Evolutionary conservation across 2,797 vertebrate genomes (phyloP).

Genomic region (Cossypha heuglini): DNA sequence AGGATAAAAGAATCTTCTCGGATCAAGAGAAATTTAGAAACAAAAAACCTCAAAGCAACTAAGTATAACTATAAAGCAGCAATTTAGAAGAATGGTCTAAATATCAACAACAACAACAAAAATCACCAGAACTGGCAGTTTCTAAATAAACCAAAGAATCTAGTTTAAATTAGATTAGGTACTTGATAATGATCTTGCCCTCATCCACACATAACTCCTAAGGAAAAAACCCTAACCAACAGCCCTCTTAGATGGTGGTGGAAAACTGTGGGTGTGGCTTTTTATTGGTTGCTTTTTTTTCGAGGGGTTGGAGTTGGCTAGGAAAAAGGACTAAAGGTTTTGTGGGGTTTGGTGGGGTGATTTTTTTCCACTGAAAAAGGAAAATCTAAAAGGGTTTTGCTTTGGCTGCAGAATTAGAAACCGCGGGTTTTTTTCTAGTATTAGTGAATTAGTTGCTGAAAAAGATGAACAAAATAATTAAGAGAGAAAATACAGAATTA

Average conservation of each 20-base stretch:
- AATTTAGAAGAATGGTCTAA: neutral
- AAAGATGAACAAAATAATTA: neutral
- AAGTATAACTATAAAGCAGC: neutral
- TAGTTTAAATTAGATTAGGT: neutral
- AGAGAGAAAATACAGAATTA: neutral
- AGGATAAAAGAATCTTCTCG: neutral
- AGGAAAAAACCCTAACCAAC: neutral
- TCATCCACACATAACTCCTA: neutral
- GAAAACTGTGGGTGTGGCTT: neutral
- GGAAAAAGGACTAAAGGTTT: neutral
- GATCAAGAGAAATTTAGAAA: neutral
- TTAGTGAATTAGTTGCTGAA: neutral
- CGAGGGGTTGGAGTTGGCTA: neutral
- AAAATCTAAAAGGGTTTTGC: neutral
- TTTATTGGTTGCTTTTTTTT: neutral
- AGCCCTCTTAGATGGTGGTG: neutral
- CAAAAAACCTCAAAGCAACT: neutral
- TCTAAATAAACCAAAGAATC: neutral
- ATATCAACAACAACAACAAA: neutral
- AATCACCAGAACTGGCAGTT: neutral
- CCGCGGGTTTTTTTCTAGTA: neutral
- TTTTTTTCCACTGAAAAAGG: neutral
- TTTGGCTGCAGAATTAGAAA: neutral
- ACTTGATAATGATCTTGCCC: neutral
- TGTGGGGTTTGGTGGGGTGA: fast-evolving